Evolutionary conservation across 2,113 vertebrate genomes (phyloP).

Genomic region (Arvicanthis niloticus): DNA sequence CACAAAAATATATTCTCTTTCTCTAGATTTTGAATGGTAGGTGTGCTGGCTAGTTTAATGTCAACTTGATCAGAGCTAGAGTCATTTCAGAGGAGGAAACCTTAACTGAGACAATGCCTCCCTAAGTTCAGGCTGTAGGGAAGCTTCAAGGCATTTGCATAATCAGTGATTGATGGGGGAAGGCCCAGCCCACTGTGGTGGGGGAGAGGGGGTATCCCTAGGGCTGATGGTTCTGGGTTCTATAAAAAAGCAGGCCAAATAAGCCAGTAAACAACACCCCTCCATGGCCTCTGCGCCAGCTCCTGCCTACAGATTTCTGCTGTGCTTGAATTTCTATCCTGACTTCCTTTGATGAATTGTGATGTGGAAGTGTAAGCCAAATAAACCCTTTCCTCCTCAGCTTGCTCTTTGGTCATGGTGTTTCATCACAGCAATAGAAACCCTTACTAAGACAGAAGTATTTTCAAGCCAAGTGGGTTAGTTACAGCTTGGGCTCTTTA

Average conservation of each 20-base stretch:
- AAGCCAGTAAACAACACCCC: not conserved
- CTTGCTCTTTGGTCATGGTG: not conserved
- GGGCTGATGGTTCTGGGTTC: not conserved
- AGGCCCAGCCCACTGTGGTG: not conserved
- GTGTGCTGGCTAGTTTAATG: not conserved
- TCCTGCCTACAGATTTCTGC: not conserved
- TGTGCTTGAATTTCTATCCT: not conserved
- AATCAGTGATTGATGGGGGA: not conserved
- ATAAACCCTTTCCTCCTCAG: not conserved
- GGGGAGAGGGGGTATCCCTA: not conserved
- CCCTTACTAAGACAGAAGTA: not conserved
- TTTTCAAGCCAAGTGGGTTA: not conserved
- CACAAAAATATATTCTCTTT: not conserved
- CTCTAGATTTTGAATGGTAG: conserved; percentile 11
- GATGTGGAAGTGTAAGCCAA: not conserved
- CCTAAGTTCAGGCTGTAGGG: not conserved
- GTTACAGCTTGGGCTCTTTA: not conserved
- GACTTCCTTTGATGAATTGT: not conserved
- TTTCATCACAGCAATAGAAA: not conserved
- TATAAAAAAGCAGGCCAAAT: not conserved
- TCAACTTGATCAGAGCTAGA: not conserved
- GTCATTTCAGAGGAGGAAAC: not conserved
- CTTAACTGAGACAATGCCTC: not conserved
- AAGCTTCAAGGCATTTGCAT: not conserved
- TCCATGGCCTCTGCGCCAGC: not conserved